These are phyloP conservation scores for Chaenodraco wilsoni DNA, from an alignment of 2,797 vertebrate genomes.

Conservation along the genomic window DNA sequence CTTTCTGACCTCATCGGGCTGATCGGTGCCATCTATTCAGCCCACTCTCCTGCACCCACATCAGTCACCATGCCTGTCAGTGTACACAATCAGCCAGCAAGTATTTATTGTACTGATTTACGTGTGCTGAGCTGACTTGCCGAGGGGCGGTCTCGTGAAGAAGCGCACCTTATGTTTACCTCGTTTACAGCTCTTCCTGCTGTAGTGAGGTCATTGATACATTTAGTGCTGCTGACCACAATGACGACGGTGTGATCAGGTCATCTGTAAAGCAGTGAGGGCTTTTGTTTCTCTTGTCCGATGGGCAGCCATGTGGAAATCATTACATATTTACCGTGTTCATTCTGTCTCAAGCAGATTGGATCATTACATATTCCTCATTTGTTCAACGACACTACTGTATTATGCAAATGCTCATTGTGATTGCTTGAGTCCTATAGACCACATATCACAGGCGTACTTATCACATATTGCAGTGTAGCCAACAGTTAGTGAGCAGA, in stretches of 20 bases:
- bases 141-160: conserved; percentile 26
- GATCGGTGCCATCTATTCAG: conserved; percentile 72
- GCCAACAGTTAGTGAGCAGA: conserved; percentile 82
- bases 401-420: conserved; percentile 79
- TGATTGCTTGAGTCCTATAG: conserved; percentile 76
- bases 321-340: conserved; percentile 75
- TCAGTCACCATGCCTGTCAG: conserved; percentile 75
- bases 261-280: conserved; percentile 49
- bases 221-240: conserved; percentile 48
- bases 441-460: conserved; percentile 73
- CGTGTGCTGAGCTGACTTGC: conserved; percentile 26
- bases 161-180: conserved; percentile 58
- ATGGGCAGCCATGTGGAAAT: conserved; percentile 75
- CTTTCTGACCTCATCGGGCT: conserved; percentile 73
- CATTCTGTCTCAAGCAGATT: conserved; percentile 74
- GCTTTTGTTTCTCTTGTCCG: conserved; percentile 64
- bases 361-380: conserved; percentile 78
- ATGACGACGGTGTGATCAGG: conserved; percentile 49
- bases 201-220: conserved; percentile 46
- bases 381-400: conserved; percentile 72
- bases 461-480: conserved; percentile 72
- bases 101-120: conserved; percentile 70
- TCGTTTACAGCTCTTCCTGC: conserved; percentile 37
- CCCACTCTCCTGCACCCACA: conserved; percentile 69
- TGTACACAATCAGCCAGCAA: conserved; percentile 59